phyloP scores from a whole-genome alignment of 2,888 invertebrate species.

The Ptilodon capucinus region DNA sequence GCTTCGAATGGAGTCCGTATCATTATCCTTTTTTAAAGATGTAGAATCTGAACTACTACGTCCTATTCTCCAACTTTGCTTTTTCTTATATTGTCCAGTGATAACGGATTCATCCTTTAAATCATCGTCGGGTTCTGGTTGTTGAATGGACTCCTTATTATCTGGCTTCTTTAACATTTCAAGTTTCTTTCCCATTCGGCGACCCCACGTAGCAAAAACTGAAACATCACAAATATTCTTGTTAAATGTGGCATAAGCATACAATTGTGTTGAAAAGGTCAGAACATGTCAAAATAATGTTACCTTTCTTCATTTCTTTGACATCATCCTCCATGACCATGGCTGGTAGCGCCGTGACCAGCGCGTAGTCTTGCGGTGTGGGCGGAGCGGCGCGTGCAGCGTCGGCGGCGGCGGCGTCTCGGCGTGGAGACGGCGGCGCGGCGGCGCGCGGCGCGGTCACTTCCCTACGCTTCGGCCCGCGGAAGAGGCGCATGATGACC shows the following conservation, averaged over 20 bases:
- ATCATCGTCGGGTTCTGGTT: conserved; percentile 53
- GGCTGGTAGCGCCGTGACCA: conserved; percentile 90
- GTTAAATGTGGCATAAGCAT: neutral
- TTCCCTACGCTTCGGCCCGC: conserved; percentile 85
- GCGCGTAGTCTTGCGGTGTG: conserved; percentile 85
- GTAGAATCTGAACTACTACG: conserved; percentile 76
- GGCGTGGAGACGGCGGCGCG: conserved; percentile 69
- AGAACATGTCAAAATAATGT: neutral
- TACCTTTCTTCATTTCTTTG: conserved; percentile 83
- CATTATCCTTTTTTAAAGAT: conserved; percentile 70
- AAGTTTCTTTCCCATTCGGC: conserved; percentile 89
- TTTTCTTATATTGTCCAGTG: conserved; percentile 78
- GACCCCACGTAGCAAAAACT: conserved; percentile 89
- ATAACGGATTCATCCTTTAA: conserved; percentile 55
- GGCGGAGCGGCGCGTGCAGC: conserved; percentile 80
- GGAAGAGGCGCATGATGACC: conserved; percentile 85
- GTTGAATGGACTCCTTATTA: conserved; percentile 79
- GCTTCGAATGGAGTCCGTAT: conserved; percentile 74
- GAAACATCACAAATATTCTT: conserved; percentile 37
- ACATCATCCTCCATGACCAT: conserved; percentile 88
- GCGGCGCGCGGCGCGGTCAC: conserved; percentile 81
- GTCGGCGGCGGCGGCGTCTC: conserved; percentile 65
- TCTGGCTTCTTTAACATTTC: conserved; percentile 88
- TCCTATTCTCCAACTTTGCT: conserved; percentile 83
- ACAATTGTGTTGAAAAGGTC: no score